Evolutionary conservation across 2,888 invertebrate species (phyloP).

Genomic region (Nomada ruficornis): DNA sequence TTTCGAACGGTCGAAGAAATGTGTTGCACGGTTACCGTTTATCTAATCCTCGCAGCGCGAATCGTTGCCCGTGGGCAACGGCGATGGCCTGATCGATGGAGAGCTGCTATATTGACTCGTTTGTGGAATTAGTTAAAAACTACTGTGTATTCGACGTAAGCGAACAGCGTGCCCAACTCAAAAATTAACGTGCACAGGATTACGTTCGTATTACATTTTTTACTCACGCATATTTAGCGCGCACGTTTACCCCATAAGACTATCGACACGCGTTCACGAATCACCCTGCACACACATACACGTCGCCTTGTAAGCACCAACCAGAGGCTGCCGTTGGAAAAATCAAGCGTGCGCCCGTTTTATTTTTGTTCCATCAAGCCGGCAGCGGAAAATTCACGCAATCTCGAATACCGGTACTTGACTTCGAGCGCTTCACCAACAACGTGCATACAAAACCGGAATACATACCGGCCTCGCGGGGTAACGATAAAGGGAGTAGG

Average conservation of each 20-base stretch:
- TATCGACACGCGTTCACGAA: too few relatives aligned
- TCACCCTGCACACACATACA: too few relatives aligned
- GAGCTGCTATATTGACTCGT: too few relatives aligned
- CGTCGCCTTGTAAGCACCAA: background rate
- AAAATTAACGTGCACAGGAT: too few relatives aligned
- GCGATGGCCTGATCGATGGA: too few relatives aligned
- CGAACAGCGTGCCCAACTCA: too few relatives aligned
- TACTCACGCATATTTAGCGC: too few relatives aligned
- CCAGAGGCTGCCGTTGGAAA: slow-evolving; percentile 14
- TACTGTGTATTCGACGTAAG: too few relatives aligned
- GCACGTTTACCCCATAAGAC: too few relatives aligned
- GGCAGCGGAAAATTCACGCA: slow-evolving; percentile 67
- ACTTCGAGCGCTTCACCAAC: slow-evolving; percentile 60
- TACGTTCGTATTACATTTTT: too few relatives aligned
- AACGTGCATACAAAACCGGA: slow-evolving; percentile 65
- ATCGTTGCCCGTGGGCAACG: background rate
- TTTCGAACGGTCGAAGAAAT: background rate
- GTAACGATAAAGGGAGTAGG: background rate
- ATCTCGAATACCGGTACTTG: slow-evolving; percentile 70
- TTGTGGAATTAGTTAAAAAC: too few relatives aligned
- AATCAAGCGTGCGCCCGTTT: slow-evolving; percentile 49
- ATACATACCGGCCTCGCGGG: slow-evolving; percentile 40
- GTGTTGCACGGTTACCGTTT: background rate
- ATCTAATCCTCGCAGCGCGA: background rate
- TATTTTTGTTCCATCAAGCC: slow-evolving; percentile 68